phyloP scores from a whole-genome alignment of 2,888 invertebrate genomes.

The Patella depressa region DNA sequence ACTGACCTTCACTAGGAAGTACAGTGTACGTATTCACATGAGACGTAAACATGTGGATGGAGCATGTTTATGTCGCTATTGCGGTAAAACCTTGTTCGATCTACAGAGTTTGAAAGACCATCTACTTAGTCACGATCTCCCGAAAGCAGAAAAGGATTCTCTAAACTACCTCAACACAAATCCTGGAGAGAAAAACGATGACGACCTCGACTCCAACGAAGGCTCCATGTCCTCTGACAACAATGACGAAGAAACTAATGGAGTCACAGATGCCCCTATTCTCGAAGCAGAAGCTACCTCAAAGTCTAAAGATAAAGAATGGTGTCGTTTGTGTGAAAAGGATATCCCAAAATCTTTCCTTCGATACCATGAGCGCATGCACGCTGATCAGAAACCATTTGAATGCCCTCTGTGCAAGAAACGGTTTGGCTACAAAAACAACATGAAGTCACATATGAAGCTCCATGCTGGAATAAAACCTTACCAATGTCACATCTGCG shows the following conservation, averaged over 20 bases:
- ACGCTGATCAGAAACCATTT: slow-evolving; percentile 64
- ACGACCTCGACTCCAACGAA: slow-evolving; percentile 35
- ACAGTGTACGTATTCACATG: slow-evolving; percentile 55
- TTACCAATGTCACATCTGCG: slow-evolving; percentile 62
- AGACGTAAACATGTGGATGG: slow-evolving; percentile 53
- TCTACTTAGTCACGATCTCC: slow-evolving; percentile 51
- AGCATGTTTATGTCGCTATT: slow-evolving; percentile 56
- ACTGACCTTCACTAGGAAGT: slow-evolving; percentile 50
- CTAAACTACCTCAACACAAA: slow-evolving; percentile 40
- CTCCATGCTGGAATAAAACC: slow-evolving; percentile 64
- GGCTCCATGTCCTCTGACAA: slow-evolving; percentile 29
- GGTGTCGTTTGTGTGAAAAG: slow-evolving; percentile 59
- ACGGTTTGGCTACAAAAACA: slow-evolving; percentile 65
- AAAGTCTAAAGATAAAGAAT: slow-evolving; percentile 48
- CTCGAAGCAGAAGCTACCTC: slow-evolving; percentile 10
- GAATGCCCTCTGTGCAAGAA: slow-evolving; percentile 63
- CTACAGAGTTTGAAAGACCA: slow-evolving; percentile 50
- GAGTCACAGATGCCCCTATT: slow-evolving; percentile 13
- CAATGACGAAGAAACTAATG: slow-evolving; percentile 25
- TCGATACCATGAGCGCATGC: slow-evolving; percentile 59
- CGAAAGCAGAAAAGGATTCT: slow-evolving; percentile 47
- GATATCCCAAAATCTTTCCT: slow-evolving; percentile 59
- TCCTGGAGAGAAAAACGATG: slow-evolving; percentile 28
- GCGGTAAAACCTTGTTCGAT: slow-evolving; percentile 49
- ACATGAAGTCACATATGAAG: slow-evolving; percentile 67